These are phyloP conservation scores for Pedionomus torquatus DNA, from an alignment of 2,113 vertebrate genomes.

Conservation along the genomic window DNA sequence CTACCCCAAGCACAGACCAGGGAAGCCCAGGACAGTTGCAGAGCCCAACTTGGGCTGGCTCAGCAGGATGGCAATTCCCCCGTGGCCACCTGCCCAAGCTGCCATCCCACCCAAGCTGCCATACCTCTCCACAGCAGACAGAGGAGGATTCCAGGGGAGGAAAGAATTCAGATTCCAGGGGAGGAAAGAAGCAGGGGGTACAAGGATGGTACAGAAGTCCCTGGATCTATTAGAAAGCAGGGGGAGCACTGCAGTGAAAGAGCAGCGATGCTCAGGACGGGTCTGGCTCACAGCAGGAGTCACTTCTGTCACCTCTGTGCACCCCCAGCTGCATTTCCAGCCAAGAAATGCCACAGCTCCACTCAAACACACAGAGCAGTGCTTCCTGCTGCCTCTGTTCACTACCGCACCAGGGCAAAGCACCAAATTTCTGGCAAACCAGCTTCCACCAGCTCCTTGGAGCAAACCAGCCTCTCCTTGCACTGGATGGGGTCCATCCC, in stretches of 20 bases:
- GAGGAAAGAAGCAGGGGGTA: no score
- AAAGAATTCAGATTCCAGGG: no score
- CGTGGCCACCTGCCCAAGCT: background rate
- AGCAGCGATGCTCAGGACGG: rapidly evolving
- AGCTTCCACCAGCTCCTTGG: background rate
- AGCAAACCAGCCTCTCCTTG: background rate
- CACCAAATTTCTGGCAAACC: background rate
- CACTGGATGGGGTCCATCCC: background rate
- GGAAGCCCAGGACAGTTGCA: background rate
- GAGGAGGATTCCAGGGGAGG: no score
- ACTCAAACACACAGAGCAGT: rapidly evolving
- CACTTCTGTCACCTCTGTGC: rapidly evolving
- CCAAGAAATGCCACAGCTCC: background rate
- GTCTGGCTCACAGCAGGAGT: background rate
- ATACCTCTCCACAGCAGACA: background rate
- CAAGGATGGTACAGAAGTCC: background rate
- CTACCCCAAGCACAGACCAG: rapidly evolving
- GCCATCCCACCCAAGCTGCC: background rate
- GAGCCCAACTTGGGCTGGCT: background rate
- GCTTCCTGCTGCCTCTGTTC: background rate
- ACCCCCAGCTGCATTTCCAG: background rate
- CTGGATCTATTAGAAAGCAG: rapidly evolving
- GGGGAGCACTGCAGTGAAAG: background rate
- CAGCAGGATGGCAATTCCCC: background rate
- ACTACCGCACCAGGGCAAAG: background rate